These are phyloP conservation scores for Sturnus vulgaris DNA, from an alignment of 2,113 vertebrate species.

Conservation along the genomic window DNA sequence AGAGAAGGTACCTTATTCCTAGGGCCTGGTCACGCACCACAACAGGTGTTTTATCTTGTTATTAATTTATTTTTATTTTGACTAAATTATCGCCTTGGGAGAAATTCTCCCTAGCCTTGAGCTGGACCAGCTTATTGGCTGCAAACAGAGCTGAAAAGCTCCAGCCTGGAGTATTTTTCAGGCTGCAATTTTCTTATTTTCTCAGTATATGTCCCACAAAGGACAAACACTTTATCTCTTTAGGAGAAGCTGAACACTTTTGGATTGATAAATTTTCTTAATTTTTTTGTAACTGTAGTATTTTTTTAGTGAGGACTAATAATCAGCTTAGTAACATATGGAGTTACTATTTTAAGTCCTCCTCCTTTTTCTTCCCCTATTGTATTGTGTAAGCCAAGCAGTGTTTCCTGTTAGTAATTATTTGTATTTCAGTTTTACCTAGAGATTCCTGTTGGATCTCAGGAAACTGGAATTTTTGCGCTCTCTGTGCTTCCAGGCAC, in stretches of 20 bases:
- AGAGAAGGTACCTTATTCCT: too few species aligned
- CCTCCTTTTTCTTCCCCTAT: neutral
- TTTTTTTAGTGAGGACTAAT: neutral
- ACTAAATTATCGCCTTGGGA: too few species aligned
- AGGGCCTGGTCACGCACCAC: too few species aligned
- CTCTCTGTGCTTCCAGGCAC: too few species aligned
- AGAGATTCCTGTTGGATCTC: neutral
- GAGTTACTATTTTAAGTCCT: conserved; percentile 15
- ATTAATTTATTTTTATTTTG: too few species aligned
- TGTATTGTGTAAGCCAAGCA: conserved; percentile 8
- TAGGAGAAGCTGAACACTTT: neutral
- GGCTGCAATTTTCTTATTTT: too few species aligned
- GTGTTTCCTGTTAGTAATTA: conserved; percentile 35
- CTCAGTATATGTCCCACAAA: neutral
- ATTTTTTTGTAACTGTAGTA: neutral
- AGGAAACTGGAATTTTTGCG: too few species aligned
- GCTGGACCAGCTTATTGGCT: too few species aligned
- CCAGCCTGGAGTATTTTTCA: too few species aligned
- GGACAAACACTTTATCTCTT: neutral
- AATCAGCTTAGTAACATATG: neutral
- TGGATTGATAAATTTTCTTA: neutral
- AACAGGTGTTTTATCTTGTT: too few species aligned
- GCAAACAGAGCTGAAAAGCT: too few species aligned
- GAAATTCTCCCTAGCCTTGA: too few species aligned
- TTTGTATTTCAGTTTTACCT: conserved; percentile 27